Percentiles rank a stretch among this genome's conserved stretches.
Evolutionary conservation across 2,797 vertebrate species (phyloP).

Genomic region (Syngnathus rostellatus): DNA sequence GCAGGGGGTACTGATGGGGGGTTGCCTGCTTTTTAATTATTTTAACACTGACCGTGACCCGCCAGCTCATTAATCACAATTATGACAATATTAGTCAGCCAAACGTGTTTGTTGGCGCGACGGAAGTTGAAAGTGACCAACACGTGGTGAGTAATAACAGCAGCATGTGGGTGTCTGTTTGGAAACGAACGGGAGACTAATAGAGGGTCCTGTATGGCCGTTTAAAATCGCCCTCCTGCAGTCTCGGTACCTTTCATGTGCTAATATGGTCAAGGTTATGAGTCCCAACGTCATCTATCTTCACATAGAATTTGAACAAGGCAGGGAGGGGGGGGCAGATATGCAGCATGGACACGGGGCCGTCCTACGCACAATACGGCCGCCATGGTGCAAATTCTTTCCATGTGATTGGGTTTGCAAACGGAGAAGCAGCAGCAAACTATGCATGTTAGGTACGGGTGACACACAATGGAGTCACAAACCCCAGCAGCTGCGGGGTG

Average conservation of each 20-base stretch:
- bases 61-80: conserved; percentile 63
- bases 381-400: conserved; percentile 40
- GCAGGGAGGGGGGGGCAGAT: conserved; percentile 3
- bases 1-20: conserved; percentile 20
- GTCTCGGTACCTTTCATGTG: conserved; percentile 64
- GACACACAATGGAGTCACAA: conserved; percentile 48
- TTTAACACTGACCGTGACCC: conserved; percentile 56
- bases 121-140: conserved; percentile 52
- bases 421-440: conserved; percentile 30
- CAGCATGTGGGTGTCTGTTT: conserved; percentile 52
- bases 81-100: conserved; percentile 59
- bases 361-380: conserved; percentile 38
- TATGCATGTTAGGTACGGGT: conserved; percentile 40
- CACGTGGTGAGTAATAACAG: conserved; percentile 44
- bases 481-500: conserved; percentile 38
- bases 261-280: conserved; percentile 64
- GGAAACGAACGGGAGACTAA: conserved; percentile 51
- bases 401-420: conserved; percentile 44
- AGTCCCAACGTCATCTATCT: conserved; percentile 55
- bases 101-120: conserved; percentile 35
- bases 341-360: conserved; percentile 24
- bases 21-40: conserved; percentile 48
- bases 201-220: conserved; percentile 47
- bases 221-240: conserved; percentile 60
- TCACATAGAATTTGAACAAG: conserved; percentile 37